phyloP scores from a whole-genome alignment of 2,797 vertebrate species.

The Odontamblyopus lacepedii region DNA sequence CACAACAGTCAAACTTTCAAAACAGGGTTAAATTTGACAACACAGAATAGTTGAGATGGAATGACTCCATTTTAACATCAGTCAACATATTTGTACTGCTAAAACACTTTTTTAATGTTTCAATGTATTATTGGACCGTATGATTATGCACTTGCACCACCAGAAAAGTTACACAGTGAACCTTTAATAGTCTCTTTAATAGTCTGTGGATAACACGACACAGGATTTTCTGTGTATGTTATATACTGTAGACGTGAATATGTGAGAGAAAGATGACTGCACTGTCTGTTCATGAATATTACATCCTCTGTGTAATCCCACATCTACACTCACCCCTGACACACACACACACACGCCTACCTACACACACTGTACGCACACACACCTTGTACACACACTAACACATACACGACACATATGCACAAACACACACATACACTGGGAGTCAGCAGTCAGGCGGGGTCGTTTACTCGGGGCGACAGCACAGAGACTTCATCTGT shows the following conservation, averaged over 20 bases:
- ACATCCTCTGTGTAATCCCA: conserved; percentile 37
- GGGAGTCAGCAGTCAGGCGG: conserved; percentile 29
- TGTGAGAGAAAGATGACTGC: conserved; percentile 17
- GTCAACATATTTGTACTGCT: background rate
- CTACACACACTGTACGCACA: conserved; percentile 7
- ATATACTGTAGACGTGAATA: background rate
- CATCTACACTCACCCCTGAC: conserved; percentile 27
- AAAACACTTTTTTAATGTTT: background rate
- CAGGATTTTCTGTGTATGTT: background rate
- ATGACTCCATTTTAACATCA: background rate
- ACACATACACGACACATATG: conserved; percentile 5
- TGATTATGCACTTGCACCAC: background rate
- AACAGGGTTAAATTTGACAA: background rate
- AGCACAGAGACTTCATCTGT: conserved; percentile 54
- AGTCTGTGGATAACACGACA: background rate
- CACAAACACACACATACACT: conserved; percentile 5
- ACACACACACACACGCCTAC: conserved; percentile 1
- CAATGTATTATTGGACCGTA: too few species aligned
- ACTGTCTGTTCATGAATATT: conserved; percentile 45
- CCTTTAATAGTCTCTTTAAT: too few species aligned
- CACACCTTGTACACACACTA: background rate
- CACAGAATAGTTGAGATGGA: background rate
- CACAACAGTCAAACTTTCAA: too few species aligned
- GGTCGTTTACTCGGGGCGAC: conserved; percentile 53
- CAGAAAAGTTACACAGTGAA: too few species aligned